Conservation (phyloP, 2,888 invertebrate genomes). For the Cordilura impudica region DNA sequence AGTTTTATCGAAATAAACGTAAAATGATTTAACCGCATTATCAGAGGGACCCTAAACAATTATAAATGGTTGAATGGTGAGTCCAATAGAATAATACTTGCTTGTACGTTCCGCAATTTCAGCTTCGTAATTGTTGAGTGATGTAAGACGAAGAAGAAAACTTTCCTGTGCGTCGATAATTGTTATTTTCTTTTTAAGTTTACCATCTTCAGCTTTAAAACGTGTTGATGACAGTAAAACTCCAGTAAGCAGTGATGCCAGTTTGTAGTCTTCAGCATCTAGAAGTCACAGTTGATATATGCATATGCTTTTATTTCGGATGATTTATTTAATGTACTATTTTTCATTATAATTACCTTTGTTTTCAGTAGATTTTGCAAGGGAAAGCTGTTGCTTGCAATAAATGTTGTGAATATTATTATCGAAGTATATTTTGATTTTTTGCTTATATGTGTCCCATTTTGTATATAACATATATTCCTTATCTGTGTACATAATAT, state of each 20-base stretch:
- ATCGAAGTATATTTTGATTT: neutral
- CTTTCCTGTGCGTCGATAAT: constrained; percentile 38
- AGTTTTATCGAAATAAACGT: constrained; percentile 29
- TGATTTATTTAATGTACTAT: neutral
- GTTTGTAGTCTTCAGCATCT: constrained; percentile 4
- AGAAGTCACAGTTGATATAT: too few relatives aligned
- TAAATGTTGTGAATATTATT: neutral
- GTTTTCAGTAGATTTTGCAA: neutral
- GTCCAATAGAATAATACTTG: constrained; percentile 21
- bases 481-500: too few relatives aligned
- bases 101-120: constrained; percentile 21
- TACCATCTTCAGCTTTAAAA: constrained; percentile 10
- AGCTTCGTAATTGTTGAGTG: constrained; percentile 23
- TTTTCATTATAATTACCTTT: neutral
- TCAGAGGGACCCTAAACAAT: neutral
- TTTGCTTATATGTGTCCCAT: too few relatives aligned
- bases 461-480: too few relatives aligned
- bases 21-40: constrained; percentile 3
- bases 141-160: constrained; percentile 1
- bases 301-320: too few relatives aligned
- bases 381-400: neutral
- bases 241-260: neutral
- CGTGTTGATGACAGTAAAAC: constrained; percentile 14
- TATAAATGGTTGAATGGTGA: constrained; percentile 24
- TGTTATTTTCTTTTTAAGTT: constrained; percentile 11